Base-by-base conservation (phyloP, 2,888 invertebrate species). In the Gibbula magus region DNA sequence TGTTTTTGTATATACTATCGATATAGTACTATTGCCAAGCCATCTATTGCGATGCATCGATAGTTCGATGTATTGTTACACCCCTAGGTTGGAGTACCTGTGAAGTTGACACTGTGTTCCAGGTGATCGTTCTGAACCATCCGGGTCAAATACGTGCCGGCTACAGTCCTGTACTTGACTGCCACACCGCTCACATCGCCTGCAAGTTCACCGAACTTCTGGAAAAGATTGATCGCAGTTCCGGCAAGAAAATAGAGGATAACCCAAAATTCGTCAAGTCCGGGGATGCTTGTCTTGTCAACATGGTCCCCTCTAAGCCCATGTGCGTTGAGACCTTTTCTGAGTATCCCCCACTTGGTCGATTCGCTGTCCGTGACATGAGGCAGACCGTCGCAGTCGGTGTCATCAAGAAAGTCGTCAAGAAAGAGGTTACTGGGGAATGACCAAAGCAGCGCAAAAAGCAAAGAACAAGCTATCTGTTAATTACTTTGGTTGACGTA, bases 151-250 rank as follows among this genome's bases (percentile, higher is more conserved):
- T 99, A 94, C 96, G 96, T 93, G 97, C 98, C 93, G 99, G 99
- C 86, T 99, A 99, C 95, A 98, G 99, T 85, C 99, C 99, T 84
- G 99, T 99, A 87, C 95, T 99, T 94, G 99, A 99, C 96, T 99
- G 99, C 94, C 99, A 99, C 96, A 99, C 99, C 83, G 98, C 99
- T 92, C 99, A 99, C 94, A 99, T 99, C 94, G 99, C 99, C 92
- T 99, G 99, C 95, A 99, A 99, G 94, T 99, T 99, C 94, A 96
- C 96, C 79, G 98, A 99, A 94, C 97, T 99, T 94, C 97, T 97
- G 94, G 98, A 94, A 99, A 99, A 94, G 22, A 97, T 97, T 88
- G 99, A 99, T 94, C 97, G 99, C 95, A 98, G 99, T 96, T 96
- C 98, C 87, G 99, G 99, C 93, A 94, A 94, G 90, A 92, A 91